Percentiles rank a stretch among this genome's conserved stretches.
These are phyloP conservation scores for Poeciliopsis paucimaculata DNA, from an alignment of 2,797 vertebrate species.

Conservation along the genomic window DNA sequence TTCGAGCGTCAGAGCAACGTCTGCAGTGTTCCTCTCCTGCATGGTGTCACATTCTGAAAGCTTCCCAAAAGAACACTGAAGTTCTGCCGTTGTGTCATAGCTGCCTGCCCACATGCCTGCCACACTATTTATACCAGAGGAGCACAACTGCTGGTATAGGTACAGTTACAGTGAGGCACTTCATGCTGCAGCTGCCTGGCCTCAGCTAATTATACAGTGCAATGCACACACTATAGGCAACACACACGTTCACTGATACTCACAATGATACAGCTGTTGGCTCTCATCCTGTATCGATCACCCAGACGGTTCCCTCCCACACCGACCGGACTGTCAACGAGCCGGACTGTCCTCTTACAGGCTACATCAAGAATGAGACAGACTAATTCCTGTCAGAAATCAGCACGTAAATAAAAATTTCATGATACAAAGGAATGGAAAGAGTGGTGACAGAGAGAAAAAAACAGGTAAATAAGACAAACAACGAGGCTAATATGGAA, in stretches of 20 bases:
- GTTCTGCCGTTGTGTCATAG: conserved; percentile 74
- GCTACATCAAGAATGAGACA: conserved; percentile 53
- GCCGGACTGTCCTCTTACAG: neutral
- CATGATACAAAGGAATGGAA: conserved; percentile 1
- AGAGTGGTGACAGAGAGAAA: neutral
- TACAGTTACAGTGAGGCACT: conserved; percentile 76
- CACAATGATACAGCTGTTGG: conserved; percentile 37
- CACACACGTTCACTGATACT: conserved; percentile 5
- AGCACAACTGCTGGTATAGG: conserved; percentile 78
- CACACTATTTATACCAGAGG: conserved; percentile 75
- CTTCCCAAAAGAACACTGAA: conserved; percentile 72
- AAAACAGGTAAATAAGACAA: neutral
- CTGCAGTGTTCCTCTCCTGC: conserved; percentile 44
- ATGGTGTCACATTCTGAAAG: conserved; percentile 72
- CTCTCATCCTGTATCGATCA: conserved; percentile 49
- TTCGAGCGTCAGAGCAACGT: conserved; percentile 56
- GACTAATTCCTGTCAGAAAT: conserved; percentile 46
- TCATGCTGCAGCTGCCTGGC: conserved; percentile 70
- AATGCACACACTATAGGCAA: conserved; percentile 40
- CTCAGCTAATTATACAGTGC: conserved; percentile 68
- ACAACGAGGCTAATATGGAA: neutral
- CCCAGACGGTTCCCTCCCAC: conserved; percentile 49
- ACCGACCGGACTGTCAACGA: conserved; percentile 47
- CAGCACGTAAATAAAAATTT: conserved; percentile 51
- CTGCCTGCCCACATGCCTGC: conserved; percentile 66